phyloP scores from a whole-genome alignment of 1,140 invertebrate species.

The Saccostrea cuccullata region DNA sequence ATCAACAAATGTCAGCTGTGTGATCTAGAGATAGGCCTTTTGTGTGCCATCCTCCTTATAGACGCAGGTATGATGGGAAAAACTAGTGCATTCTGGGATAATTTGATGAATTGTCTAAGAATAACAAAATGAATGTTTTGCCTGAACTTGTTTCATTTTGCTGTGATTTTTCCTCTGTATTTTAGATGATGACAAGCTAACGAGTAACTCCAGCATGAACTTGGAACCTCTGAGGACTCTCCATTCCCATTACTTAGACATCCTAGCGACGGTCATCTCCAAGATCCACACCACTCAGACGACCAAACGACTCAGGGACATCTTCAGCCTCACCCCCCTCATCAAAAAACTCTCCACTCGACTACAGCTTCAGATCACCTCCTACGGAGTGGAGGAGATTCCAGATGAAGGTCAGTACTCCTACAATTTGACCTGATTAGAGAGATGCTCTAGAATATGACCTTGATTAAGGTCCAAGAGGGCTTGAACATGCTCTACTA shows the following conservation, averaged over 20 bases:
- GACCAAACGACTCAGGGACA: background rate
- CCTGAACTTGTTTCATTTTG: background rate
- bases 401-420: slow-evolving; percentile 19
- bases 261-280: background rate
- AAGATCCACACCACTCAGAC: background rate
- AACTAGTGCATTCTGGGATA: too few species aligned
- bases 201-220: background rate
- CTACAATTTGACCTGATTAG: too few species aligned
- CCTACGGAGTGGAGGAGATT: slow-evolving; percentile 1
- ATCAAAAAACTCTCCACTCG: background rate
- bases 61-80: background rate
- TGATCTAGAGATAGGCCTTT: background rate
- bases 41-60: slow-evolving; percentile 2
- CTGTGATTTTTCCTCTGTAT: background rate
- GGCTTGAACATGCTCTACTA: too few species aligned
- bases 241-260: slow-evolving; percentile 23
- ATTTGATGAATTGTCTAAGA: too few species aligned
- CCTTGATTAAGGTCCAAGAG: too few species aligned
- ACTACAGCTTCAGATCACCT: background rate
- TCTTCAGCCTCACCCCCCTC: background rate
- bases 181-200: slow-evolving; percentile 14
- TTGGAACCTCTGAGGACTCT: slow-evolving; percentile 24
- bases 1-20: slow-evolving; percentile 15
- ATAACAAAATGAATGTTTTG: too few species aligned
- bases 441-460: too few species aligned